Conservation (phyloP, 2,113 vertebrate genomes). For the Macquaria ambigua region DNA sequence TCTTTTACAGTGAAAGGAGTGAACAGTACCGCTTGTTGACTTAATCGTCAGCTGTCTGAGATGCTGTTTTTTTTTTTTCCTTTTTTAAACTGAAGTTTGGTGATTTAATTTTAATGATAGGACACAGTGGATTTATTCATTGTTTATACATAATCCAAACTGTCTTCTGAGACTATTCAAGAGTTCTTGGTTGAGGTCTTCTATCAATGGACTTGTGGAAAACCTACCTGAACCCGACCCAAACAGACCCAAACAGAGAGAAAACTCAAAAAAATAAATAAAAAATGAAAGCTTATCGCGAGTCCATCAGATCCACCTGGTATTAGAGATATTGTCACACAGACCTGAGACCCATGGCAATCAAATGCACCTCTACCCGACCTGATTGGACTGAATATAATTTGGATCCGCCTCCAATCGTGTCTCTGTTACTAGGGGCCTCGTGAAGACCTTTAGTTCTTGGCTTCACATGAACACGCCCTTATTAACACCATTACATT, state of each 20-base stretch:
- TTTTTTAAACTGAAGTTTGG: background rate
- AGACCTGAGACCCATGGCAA: background rate
- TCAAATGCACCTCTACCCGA: background rate
- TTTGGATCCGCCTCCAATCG: background rate
- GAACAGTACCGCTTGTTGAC: background rate
- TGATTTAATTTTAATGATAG: background rate
- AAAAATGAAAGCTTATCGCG: background rate
- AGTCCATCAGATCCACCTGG: background rate
- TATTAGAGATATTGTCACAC: background rate
- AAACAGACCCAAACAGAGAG: background rate
- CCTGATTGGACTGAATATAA: background rate
- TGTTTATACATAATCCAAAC: background rate
- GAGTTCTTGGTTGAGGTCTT: too few species aligned
- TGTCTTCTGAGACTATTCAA: too few species aligned
- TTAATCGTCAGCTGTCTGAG: background rate
- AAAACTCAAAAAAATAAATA: background rate
- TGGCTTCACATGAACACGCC: background rate
- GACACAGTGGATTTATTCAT: background rate
- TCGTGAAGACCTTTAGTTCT: background rate
- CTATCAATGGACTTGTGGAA: background rate
- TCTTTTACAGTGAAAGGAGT: slow-evolving; percentile 22
- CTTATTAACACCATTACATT: background rate
- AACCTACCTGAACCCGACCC: too few species aligned
- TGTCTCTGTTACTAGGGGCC: background rate
- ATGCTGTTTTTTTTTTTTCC: background rate